A percentile compares a stretch with the other conserved stretches of the same genome.
Conservation (phyloP, 2,888 invertebrate genomes). For the Eurois occulta region DNA sequence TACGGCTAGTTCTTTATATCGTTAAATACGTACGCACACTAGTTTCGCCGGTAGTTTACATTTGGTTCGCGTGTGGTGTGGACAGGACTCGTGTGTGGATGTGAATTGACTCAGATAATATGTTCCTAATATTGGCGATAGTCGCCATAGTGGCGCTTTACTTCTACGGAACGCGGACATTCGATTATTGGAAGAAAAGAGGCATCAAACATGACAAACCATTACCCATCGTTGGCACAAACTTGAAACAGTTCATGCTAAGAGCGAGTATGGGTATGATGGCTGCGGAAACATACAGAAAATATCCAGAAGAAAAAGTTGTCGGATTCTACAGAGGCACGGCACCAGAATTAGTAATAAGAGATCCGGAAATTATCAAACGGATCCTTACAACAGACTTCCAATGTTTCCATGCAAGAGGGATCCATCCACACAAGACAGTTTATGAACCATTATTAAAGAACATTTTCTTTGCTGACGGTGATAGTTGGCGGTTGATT, state of each 20-base stretch:
- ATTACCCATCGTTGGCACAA: constrained; percentile 80
- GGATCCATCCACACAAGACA: constrained; percentile 79
- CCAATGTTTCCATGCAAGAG: constrained; percentile 80
- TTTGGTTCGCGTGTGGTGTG: constrained; percentile 23
- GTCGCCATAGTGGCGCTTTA: constrained; percentile 73
- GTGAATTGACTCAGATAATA: constrained; percentile 60
- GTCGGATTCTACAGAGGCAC: constrained; percentile 82
- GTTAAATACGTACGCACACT: constrained; percentile 36
- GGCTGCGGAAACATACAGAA: constrained; percentile 79
- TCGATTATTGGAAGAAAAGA: constrained; percentile 82
- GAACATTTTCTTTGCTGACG: constrained; percentile 85
- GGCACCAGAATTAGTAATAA: constrained; percentile 80
- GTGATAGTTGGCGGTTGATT: constrained; percentile 84
- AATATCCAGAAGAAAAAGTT: constrained; percentile 83
- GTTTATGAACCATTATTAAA: constrained; percentile 82
- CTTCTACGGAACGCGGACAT: constrained; percentile 78
- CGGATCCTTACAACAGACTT: constrained; percentile 83
- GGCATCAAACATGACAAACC: constrained; percentile 83
- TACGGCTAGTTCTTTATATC: constrained; percentile 1
- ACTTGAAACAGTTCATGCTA: constrained; percentile 78
- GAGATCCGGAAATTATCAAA: constrained; percentile 84
- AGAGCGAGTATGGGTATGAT: constrained; percentile 81
- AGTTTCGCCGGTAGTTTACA: constrained; percentile 44
- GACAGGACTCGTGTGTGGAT: constrained; percentile 23
- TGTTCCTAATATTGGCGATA: constrained; percentile 70